Percentiles rank a stretch among this genome's conserved stretches.
Evolutionary conservation across 2,888 invertebrate species (phyloP).

Genomic region (Dicranocentrus wangi): DNA sequence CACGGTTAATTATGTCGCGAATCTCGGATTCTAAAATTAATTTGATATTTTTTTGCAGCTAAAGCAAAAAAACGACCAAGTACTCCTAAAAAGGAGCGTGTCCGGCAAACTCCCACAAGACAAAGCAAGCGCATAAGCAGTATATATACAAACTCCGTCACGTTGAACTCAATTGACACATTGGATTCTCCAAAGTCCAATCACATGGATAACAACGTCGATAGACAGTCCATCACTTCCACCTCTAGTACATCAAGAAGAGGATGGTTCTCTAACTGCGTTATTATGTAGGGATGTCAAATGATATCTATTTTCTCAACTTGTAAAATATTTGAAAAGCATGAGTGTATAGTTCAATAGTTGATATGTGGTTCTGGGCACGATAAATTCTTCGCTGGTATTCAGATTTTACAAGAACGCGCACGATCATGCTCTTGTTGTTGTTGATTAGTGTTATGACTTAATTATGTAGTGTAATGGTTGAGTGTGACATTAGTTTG

Average conservation of each 20-base stretch:
- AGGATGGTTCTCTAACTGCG: conserved; percentile 69
- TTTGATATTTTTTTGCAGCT: background rate
- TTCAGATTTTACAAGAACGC: too few relatives aligned
- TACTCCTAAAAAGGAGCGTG: conserved; percentile 41
- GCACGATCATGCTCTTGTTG: too few relatives aligned
- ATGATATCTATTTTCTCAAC: background rate
- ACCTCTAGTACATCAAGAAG: conserved; percentile 45
- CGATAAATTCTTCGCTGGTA: background rate
- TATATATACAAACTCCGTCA: conserved; percentile 27
- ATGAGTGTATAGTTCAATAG: background rate
- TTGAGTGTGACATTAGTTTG: too few relatives aligned
- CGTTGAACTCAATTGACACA: conserved; percentile 48
- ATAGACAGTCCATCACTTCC: conserved; percentile 58
- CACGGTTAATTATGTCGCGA: too few relatives aligned
- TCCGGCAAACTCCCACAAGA: conserved; percentile 56
- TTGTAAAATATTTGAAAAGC: too few relatives aligned
- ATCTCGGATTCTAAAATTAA: background rate
- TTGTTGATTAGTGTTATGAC: background rate
- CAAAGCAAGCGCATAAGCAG: conserved; percentile 55
- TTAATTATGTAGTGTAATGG: background rate
- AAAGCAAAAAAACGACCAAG: conserved; percentile 28
- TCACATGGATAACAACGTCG: conserved; percentile 34
- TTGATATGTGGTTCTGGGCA: background rate
- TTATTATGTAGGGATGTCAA: conserved; percentile 54
- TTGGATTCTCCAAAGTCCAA: conserved; percentile 51